Evolutionary conservation across 1,140 invertebrate species (phyloP).

Genomic region (Fopius arisanus): DNA sequence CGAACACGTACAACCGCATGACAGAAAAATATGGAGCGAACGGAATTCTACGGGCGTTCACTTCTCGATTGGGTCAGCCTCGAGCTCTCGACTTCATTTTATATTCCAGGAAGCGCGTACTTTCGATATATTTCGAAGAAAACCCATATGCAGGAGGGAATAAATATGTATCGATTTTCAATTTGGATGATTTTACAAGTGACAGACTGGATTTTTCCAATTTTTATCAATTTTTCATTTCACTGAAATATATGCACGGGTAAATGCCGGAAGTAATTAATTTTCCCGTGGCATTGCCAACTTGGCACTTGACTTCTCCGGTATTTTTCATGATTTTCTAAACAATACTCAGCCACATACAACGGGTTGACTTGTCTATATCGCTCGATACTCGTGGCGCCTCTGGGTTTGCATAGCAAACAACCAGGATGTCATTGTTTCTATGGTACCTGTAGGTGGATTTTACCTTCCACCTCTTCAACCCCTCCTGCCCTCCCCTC

Average conservation of each 20-base stretch:
- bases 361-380: not conserved
- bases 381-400: slow-evolving; percentile 15
- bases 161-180: not conserved
- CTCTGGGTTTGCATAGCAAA: slow-evolving; percentile 35
- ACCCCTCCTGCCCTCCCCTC: not conserved
- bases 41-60: slow-evolving; percentile 50
- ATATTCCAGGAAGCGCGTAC: slow-evolving; percentile 55
- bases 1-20: slow-evolving; percentile 28
- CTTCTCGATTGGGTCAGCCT: slow-evolving; percentile 54
- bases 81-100: slow-evolving; percentile 45
- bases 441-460: slow-evolving; percentile 5
- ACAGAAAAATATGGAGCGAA: slow-evolving; percentile 45
- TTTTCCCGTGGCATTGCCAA: not conserved
- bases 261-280: not conserved
- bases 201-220: no score
- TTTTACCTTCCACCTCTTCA: not conserved
- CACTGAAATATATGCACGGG: no score
- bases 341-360: not conserved
- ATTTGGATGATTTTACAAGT: not conserved
- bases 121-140: slow-evolving; percentile 50
- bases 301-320: not conserved
- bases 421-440: slow-evolving; percentile 40
- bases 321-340: not conserved
- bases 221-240: no score
- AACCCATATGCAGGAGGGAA: not conserved